These are phyloP conservation scores for Cyprinodon brontotheroides DNA, from an alignment of 2,113 vertebrate genomes.

Conservation along the genomic window DNA sequence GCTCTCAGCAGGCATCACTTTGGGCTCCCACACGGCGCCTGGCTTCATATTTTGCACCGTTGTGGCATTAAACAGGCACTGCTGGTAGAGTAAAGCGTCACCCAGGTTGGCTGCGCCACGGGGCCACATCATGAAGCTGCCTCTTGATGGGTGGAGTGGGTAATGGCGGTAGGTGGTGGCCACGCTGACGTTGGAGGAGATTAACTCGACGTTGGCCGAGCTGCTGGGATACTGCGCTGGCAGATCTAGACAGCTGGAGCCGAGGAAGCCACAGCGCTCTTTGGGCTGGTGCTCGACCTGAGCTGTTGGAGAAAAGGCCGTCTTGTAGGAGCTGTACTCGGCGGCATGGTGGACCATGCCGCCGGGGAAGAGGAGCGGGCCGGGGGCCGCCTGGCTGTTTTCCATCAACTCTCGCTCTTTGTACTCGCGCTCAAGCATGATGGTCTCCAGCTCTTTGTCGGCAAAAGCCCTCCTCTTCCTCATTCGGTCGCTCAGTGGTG, in stretches of 20 bases:
- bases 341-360: conserved; percentile 84
- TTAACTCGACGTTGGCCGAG: conserved; percentile 87
- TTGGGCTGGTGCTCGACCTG: conserved; percentile 82
- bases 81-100: conserved; percentile 92
- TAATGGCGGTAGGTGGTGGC: conserved; percentile 95
- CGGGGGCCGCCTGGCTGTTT: conserved; percentile 82
- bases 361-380: conserved; percentile 86
- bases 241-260: conserved; percentile 88
- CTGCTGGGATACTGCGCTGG: conserved; percentile 87
- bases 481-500: conserved; percentile 97
- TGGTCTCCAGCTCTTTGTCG: conserved; percentile 97
- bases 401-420: conserved; percentile 96
- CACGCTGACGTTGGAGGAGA: conserved; percentile 96
- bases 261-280: conserved; percentile 86
- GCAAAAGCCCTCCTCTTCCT: conserved; percentile 97
- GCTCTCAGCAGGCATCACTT: conserved; percentile 75
- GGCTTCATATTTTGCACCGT: conserved; percentile 90
- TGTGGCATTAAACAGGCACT: conserved; percentile 89
- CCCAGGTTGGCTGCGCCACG: conserved; percentile 84
- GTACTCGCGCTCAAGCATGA: conserved; percentile 98
- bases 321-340: conserved; percentile 90
- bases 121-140: conserved; percentile 91
- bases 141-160: conserved; percentile 80
- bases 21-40: conserved; percentile 85
- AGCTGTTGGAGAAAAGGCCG: conserved; percentile 77